Evolutionary conservation across 2,797 vertebrate genomes (phyloP).

Genomic region (Vespertilio murinus): DNA sequence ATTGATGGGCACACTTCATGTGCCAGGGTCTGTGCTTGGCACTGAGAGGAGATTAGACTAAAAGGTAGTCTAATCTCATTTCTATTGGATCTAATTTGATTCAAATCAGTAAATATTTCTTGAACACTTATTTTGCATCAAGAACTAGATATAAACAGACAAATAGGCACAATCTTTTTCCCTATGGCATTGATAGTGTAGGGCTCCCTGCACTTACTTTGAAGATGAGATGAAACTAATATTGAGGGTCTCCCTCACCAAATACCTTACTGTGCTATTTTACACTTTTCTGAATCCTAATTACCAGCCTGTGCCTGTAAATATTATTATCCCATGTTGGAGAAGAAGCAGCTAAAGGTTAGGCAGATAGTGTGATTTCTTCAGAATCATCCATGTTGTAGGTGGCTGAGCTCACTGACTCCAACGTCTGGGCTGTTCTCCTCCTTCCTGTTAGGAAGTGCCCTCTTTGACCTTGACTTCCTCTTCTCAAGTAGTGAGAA

Average conservation of each 20-base stretch:
- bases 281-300: slow-evolving; percentile 15
- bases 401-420: neutral
- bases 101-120: slow-evolving; percentile 21
- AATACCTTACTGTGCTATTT: neutral
- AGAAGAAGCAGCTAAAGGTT: neutral
- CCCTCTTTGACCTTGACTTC: slow-evolving; percentile 11
- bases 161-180: neutral
- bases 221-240: slow-evolving; percentile 33
- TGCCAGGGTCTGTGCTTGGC: neutral
- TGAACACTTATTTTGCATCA: slow-evolving; percentile 34
- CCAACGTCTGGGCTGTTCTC: neutral
- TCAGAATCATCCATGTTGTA: neutral
- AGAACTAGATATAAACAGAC: neutral
- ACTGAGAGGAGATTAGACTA: neutral
- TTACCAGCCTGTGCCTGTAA: neutral
- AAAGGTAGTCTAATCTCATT: slow-evolving; percentile 50
- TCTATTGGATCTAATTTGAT: slow-evolving; percentile 57
- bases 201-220: neutral
- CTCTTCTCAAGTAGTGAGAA: neutral
- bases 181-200: neutral
- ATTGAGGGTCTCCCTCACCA: neutral
- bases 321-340: neutral
- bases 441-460: neutral
- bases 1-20: neutral
- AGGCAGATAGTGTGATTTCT: neutral